Evolutionary conservation across 1,140 invertebrate genomes (phyloP).

Genomic region (Phenacoccus solenopsis): DNA sequence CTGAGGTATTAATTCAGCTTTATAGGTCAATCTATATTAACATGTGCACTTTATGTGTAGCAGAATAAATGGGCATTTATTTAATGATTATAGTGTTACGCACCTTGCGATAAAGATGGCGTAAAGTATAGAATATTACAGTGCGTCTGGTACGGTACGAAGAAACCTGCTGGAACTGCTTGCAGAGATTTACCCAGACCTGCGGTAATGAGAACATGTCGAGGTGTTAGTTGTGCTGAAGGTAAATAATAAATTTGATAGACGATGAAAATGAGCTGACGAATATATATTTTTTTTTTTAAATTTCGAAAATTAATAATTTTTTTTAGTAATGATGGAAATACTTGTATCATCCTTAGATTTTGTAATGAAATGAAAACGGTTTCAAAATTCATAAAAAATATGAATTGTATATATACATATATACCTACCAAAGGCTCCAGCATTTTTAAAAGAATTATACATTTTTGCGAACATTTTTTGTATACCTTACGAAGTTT

Average conservation of each 20-base stretch:
- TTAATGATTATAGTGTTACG: constrained; percentile 51
- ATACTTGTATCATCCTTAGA: background rate
- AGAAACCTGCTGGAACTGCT: constrained; percentile 64
- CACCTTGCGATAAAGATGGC: constrained; percentile 54
- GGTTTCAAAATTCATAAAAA: too few species aligned
- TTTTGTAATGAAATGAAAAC: too few species aligned
- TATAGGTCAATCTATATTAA: background rate
- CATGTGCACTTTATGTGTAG: background rate
- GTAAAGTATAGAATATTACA: constrained; percentile 70
- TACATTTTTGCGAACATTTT: background rate
- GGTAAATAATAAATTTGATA: constrained; percentile 30
- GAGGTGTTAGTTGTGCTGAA: constrained; percentile 46
- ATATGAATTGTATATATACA: too few species aligned
- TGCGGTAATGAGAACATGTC: constrained; percentile 60
- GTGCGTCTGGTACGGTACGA: constrained; percentile 75
- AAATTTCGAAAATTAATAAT: constrained; percentile 5
- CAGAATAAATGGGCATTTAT: background rate
- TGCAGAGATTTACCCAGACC: constrained; percentile 61
- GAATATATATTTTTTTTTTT: too few species aligned
- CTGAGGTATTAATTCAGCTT: constrained; percentile 48
- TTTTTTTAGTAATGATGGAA: background rate
- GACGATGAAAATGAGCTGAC: too few species aligned
- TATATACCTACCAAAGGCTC: too few species aligned
- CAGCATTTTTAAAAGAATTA: too few species aligned
- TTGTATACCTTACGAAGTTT: constrained; percentile 17